phyloP scores from a whole-genome alignment of 53 echinoderm and acorn worm genomes.

The Stichopus horrens region DNA sequence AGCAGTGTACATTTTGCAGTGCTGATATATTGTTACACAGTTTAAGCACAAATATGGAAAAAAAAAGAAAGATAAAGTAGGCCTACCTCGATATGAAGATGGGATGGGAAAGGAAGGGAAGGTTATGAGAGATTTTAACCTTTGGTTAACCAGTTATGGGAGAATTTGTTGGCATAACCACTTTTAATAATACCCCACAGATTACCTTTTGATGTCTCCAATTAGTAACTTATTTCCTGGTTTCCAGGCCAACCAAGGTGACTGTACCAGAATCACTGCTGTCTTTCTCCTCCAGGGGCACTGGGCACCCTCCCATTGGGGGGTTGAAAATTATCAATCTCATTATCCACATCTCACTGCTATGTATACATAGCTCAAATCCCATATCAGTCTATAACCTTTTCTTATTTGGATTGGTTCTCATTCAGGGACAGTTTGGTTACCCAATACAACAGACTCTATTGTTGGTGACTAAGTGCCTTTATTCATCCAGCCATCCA shows the following conservation, averaged over 20 bases:
- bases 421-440: conserved; percentile 32
- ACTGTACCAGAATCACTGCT: background rate
- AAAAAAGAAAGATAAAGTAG: too few species aligned
- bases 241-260: conserved; percentile 2
- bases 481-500: conserved; percentile 21
- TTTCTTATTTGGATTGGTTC: conserved; percentile 18
- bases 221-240: conserved; percentile 23
- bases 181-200: background rate
- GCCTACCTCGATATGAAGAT: too few species aligned
- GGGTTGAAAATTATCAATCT: background rate
- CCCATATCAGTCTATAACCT: conserved; percentile 27
- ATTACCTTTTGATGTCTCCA: background rate
- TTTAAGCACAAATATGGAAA: too few species aligned
- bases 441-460: conserved; percentile 19
- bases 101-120: background rate
- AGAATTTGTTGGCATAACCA: background rate
- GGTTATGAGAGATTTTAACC: too few species aligned
- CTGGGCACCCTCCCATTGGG: background rate
- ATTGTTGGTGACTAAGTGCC: conserved; percentile 27
- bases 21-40: too few species aligned
- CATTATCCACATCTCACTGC: background rate
- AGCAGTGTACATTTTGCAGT: too few species aligned
- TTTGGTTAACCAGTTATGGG: too few species aligned
- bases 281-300: background rate
- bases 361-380: background rate